Base-by-base conservation (phyloP, 2,888 invertebrate species). In the Iselma pallidipennis region DNA sequence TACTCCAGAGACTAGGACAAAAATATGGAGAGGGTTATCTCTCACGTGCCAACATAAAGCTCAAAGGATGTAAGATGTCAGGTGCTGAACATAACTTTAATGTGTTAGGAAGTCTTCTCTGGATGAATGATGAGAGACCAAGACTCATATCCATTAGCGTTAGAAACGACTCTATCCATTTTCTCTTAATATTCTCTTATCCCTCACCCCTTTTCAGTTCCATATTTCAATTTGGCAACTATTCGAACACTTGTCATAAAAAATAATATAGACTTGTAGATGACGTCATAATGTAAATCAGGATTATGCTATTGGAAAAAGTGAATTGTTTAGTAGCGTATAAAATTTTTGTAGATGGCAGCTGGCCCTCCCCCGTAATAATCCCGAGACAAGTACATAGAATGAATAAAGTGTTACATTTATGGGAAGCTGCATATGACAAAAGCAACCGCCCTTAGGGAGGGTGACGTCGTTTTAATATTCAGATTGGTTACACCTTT, bases 401-500 rank as follows among this genome's bases (percentile, higher is more conserved):
- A 78, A 78, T 78, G 79, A 80, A 79, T 78, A 80, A 79, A 79
- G 78, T 78, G 79, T 78, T 76, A 76, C 79, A 77, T 76, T 80
- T 78, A 80, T 80, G 78, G 78, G 79, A 80, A 80, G 78, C 76
- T 79, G 79, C 78, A 78, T 79, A 79, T 79, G 80, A 80, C 80
- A 78, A 79, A 74, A 45, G 45, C 21, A 45, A 71, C 74, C 65
- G 64, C 65, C 59, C 55, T 57, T 31, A 49, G 45, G 45, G 45
- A 45, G 59, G 55, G 63, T 62, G 68, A 67, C 65, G 69, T 71
- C 74, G 75, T 80, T 81, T 81, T 80, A 81, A 81, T 81, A 81
- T 81, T 81, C 81, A 81, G 81, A 81, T 81, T 81, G 81, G 81
- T 81, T 81, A 81, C 81, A 81, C 81, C 81, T 81, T 81, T 81